Evolutionary conservation across 1,140 invertebrate genomes (phyloP).

Genomic region (Xylocopa sonorina): DNA sequence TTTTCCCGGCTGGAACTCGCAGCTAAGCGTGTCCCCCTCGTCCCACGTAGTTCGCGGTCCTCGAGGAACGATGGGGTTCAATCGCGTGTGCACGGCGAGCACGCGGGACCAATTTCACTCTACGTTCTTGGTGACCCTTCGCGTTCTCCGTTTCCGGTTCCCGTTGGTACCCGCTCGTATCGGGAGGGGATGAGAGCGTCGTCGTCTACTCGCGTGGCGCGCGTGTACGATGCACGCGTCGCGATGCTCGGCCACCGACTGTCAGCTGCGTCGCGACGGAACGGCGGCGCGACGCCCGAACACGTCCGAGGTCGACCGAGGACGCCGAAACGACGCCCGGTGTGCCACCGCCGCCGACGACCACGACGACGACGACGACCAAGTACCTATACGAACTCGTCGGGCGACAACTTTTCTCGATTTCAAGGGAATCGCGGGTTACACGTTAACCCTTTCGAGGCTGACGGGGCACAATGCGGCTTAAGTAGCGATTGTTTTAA

Average conservation of each 20-base stretch:
- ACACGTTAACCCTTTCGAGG: too few relatives aligned
- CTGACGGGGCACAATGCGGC: too few relatives aligned
- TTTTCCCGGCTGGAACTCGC: constrained; percentile 14
- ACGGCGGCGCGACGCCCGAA: constrained; percentile 61
- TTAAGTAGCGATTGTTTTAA: too few relatives aligned
- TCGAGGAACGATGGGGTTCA: background rate
- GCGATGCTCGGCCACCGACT: constrained; percentile 70
- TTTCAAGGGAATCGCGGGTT: background rate
- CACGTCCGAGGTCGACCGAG: constrained; percentile 61
- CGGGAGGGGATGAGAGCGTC: background rate
- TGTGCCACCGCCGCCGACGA: constrained; percentile 4
- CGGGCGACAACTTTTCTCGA: background rate
- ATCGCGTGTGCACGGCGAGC: too few relatives aligned
- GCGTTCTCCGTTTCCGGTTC: too few relatives aligned
- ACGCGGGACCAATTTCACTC: background rate
- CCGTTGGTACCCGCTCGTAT: too few relatives aligned
- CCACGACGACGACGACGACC: background rate
- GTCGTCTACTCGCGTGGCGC: background rate
- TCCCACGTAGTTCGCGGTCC: constrained; percentile 11
- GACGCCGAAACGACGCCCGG: constrained; percentile 47
- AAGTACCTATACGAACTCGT: background rate
- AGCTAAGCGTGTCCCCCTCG: background rate
- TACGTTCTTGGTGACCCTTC: too few relatives aligned
- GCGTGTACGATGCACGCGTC: constrained; percentile 56
- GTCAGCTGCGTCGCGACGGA: constrained; percentile 51